Evolutionary conservation across 1,140 invertebrate species (phyloP).

Genomic region (Danaus plexippus): DNA sequence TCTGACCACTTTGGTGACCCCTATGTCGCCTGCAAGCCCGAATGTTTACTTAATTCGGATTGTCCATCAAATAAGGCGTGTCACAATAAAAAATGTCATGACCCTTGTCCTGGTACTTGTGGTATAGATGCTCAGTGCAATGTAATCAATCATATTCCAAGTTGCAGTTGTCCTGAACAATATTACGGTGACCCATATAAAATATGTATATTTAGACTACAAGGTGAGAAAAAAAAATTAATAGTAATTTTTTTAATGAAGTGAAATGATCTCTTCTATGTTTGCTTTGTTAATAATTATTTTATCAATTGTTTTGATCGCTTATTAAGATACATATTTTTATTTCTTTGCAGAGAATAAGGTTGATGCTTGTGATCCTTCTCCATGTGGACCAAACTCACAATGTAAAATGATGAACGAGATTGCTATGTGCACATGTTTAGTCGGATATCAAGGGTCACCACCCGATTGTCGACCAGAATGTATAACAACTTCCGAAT

Average conservation of each 20-base stretch:
- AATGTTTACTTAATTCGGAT: conserved; percentile 74
- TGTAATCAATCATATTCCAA: conserved; percentile 79
- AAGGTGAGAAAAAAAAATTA: conserved; percentile 67
- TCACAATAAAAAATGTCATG: conserved; percentile 73
- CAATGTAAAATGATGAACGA: conserved; percentile 68
- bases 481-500: conserved; percentile 78
- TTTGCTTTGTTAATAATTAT: background rate
- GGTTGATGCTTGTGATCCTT: conserved; percentile 52
- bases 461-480: conserved; percentile 79
- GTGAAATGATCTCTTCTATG: no score
- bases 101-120: conserved; percentile 76
- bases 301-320: conserved; percentile 5
- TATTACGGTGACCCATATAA: conserved; percentile 85
- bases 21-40: conserved; percentile 76
- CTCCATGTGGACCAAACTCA: conserved; percentile 77
- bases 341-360: conserved; percentile 39
- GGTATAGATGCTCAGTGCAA: conserved; percentile 77
- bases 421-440: conserved; percentile 75
- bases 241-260: no score
- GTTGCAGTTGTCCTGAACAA: conserved; percentile 81
- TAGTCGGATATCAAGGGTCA: conserved; percentile 74
- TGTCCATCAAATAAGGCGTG: conserved; percentile 72
- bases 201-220: conserved; percentile 57
- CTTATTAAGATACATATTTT: conserved; percentile 5
- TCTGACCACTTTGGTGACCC: conserved; percentile 86